Conservation (phyloP, 2,888 invertebrate species). For the Aromia moschata region DNA sequence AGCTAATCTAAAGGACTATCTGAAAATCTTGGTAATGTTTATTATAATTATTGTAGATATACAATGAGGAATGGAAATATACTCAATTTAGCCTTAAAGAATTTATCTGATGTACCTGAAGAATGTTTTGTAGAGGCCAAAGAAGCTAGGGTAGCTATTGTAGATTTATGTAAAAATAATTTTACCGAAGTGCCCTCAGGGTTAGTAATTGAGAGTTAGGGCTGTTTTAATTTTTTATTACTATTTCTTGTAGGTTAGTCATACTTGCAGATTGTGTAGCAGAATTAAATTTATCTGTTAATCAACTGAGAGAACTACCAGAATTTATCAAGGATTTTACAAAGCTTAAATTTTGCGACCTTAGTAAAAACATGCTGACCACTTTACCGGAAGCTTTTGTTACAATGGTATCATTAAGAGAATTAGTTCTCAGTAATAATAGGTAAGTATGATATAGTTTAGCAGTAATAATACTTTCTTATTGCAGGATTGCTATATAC, state of each 20-base stretch:
- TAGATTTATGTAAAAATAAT: slow-evolving; percentile 86
- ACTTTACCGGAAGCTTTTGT: slow-evolving; percentile 73
- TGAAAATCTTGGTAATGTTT: too few relatives aligned
- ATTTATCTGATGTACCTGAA: slow-evolving; percentile 73
- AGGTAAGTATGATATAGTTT: too few relatives aligned
- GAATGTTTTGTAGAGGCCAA: slow-evolving; percentile 76
- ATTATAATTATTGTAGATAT: slow-evolving; percentile 63
- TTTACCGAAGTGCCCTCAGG: slow-evolving; percentile 74
- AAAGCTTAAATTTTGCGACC: slow-evolving; percentile 75
- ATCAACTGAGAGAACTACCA: slow-evolving; percentile 72
- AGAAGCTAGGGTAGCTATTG: slow-evolving; percentile 75
- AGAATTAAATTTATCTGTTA: slow-evolving; percentile 77
- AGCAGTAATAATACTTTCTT: too few relatives aligned
- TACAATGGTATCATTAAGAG: slow-evolving; percentile 73
- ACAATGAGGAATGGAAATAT: slow-evolving; percentile 68
- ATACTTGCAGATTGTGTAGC: slow-evolving; percentile 66
- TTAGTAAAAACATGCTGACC: slow-evolving; percentile 77
- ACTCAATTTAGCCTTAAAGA: slow-evolving; percentile 71
- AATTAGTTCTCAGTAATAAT: slow-evolving; percentile 84
- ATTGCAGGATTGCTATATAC: too few relatives aligned
- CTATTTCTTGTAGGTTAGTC: slow-evolving; percentile 62
- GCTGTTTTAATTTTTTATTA: not conserved
- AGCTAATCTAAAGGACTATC: too few relatives aligned
- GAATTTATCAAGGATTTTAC: slow-evolving; percentile 70
- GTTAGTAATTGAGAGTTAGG: slow-evolving; percentile 61